phyloP scores from a whole-genome alignment of 2,888 invertebrate species.

The Gerris lacustris region DNA sequence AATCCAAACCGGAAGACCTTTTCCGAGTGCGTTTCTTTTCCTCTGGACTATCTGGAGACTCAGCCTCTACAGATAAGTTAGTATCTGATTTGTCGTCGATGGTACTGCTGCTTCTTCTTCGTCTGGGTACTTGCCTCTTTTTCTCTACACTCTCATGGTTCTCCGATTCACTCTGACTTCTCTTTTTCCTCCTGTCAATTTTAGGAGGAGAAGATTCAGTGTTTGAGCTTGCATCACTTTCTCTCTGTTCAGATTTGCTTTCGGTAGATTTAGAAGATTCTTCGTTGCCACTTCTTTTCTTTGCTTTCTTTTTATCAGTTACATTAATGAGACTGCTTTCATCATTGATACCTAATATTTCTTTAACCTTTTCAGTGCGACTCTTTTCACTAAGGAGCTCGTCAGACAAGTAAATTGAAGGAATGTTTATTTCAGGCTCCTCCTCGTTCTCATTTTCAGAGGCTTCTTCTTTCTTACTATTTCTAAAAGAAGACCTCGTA shows the following conservation, averaged over 20 bases:
- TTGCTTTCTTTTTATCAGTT: background rate
- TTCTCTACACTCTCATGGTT: background rate
- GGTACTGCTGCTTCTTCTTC: constrained; percentile 5
- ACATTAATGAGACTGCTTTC: background rate
- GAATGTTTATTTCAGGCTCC: background rate
- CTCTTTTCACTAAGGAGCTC: background rate
- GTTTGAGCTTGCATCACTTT: background rate
- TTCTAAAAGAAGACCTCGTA: constrained; percentile 7
- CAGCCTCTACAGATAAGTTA: background rate
- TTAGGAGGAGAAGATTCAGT: background rate
- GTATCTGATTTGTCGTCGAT: constrained; percentile 3
- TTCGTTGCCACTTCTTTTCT: background rate
- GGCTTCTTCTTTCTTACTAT: background rate
- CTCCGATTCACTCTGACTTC: background rate
- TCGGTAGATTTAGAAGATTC: background rate
- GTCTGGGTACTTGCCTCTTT: background rate
- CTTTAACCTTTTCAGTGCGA: constrained; percentile 2
- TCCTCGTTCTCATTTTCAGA: constrained; percentile 2
- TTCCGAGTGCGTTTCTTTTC: background rate
- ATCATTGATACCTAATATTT: constrained; percentile 6
- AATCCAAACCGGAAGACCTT: constrained; percentile 6
- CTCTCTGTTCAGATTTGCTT: background rate
- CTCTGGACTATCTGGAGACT: constrained; percentile 5
- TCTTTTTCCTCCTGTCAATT: constrained; percentile 4
- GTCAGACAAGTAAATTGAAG: background rate